phyloP scores from a whole-genome alignment of 2,888 invertebrate species.

The Tenodera sinensis region DNA sequence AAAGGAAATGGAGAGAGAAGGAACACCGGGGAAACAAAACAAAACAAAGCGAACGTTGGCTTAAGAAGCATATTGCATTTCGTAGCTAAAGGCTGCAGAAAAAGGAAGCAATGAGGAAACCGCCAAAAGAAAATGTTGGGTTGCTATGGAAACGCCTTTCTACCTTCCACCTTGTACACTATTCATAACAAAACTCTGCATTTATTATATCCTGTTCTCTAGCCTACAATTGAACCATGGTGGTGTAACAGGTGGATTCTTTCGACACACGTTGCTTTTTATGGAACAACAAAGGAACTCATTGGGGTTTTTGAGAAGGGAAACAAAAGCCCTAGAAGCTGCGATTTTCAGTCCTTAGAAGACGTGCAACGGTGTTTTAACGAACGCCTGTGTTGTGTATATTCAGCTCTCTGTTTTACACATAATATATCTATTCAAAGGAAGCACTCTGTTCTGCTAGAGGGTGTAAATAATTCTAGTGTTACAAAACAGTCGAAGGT shows the following conservation, averaged over 20 bases:
- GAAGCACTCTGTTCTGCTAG: too few relatives aligned
- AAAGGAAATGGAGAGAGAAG: background rate
- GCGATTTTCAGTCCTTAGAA: background rate
- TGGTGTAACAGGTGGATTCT: background rate
- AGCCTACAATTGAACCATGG: background rate
- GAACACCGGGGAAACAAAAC: background rate
- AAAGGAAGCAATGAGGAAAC: background rate
- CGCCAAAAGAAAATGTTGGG: background rate
- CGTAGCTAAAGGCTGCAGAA: background rate
- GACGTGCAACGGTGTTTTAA: background rate
- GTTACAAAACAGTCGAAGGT: too few relatives aligned
- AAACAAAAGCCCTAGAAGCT: background rate
- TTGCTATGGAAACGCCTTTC: background rate
- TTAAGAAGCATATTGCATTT: background rate
- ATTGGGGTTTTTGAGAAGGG: background rate
- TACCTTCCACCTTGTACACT: background rate
- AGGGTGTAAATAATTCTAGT: too few relatives aligned
- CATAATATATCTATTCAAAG: too few relatives aligned
- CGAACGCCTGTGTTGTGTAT: too few relatives aligned
- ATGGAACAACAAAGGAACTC: background rate
- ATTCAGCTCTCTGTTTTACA: too few relatives aligned
- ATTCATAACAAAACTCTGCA: background rate
- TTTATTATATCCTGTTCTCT: background rate
- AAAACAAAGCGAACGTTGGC: background rate
- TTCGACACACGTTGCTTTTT: background rate